phyloP scores from a whole-genome alignment of 2,797 vertebrate species.

The Remorina albescens region DNA sequence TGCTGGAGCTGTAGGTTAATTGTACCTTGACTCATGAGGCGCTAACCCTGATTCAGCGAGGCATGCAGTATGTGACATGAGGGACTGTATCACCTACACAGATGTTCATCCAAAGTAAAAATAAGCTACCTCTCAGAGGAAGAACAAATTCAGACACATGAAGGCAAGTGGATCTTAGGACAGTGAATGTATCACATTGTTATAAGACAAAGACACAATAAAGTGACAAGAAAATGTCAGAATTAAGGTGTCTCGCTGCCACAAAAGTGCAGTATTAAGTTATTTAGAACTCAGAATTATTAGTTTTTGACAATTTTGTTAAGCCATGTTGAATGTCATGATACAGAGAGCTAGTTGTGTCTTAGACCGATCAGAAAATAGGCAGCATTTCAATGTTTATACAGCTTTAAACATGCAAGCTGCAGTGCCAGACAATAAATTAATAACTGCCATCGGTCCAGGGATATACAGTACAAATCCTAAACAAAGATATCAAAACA shows the following conservation, averaged over 20 bases:
- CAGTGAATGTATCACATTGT: background rate
- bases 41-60: conserved; percentile 36
- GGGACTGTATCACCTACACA: conserved; percentile 15
- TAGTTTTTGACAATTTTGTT: no score
- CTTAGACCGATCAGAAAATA: conserved; percentile 11
- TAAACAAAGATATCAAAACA: conserved; percentile 55
- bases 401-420: conserved; percentile 49
- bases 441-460: conserved; percentile 17
- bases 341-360: background rate
- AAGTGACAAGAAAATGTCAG: background rate
- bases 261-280: background rate
- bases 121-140: conserved; percentile 22
- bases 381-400: conserved; percentile 48
- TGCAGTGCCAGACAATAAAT: conserved; percentile 11
- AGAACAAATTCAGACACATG: conserved; percentile 45
- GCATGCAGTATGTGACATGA: conserved; percentile 18
- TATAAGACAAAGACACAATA: conserved; percentile 8
- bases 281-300: background rate
- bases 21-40: conserved; percentile 41
- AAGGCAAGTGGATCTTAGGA: conserved; percentile 7
- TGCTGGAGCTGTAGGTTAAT: conserved; percentile 51
- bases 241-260: background rate
- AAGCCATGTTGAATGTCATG: no score
- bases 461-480: conserved; percentile 32
- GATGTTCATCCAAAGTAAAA: conserved; percentile 16